phyloP scores from a whole-genome alignment of 2,888 invertebrate species.

The Callyntrura sp. region DNA sequence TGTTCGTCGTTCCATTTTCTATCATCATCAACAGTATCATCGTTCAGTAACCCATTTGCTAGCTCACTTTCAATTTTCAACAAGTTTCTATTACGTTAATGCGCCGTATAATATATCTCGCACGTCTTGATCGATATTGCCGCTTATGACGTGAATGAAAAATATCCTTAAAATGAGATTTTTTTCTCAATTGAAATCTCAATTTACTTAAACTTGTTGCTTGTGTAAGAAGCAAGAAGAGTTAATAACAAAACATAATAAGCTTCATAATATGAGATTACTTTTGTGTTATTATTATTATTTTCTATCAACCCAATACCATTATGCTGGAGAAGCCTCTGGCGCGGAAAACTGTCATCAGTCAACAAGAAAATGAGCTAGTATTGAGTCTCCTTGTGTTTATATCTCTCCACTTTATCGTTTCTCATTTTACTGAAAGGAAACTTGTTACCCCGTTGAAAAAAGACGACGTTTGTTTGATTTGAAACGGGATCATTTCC shows the following conservation, averaged over 20 bases:
- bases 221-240: neutral
- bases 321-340: neutral
- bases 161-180: slow-evolving; percentile 42
- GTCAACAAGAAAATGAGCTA: neutral
- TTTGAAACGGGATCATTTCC: neutral
- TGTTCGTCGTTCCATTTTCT: slow-evolving; percentile 34
- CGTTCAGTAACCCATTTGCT: neutral
- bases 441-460: neutral
- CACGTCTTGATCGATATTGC: neutral
- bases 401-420: neutral
- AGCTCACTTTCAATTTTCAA: slow-evolving; percentile 60
- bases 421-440: too few relatives aligned
- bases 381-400: neutral
- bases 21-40: slow-evolving; percentile 24
- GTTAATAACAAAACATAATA: slow-evolving; percentile 16
- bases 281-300: neutral
- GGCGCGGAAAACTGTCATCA: neutral
- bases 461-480: slow-evolving; percentile 13
- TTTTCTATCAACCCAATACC: neutral
- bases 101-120: neutral
- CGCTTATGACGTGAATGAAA: slow-evolving; percentile 5
- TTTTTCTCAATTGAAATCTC: neutral
- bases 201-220: slow-evolving; percentile 45
- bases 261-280: too few relatives aligned
- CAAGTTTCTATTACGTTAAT: slow-evolving; percentile 53